A percentile compares a stretch with the other conserved stretches of the same genome.
phyloP scores from a whole-genome alignment of 2,113 vertebrate genomes.

The Crotalus helleri region DNA sequence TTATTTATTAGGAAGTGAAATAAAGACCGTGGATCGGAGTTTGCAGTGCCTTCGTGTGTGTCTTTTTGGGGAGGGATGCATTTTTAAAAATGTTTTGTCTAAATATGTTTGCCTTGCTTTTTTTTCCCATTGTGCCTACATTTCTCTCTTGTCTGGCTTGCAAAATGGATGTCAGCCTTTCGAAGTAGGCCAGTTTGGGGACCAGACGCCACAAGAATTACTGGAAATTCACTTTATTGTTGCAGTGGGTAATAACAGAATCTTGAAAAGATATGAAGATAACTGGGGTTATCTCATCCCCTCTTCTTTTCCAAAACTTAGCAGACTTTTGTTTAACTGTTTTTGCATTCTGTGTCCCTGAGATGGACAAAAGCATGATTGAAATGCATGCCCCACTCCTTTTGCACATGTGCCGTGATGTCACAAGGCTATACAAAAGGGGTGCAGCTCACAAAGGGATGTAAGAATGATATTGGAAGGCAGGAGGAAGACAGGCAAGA shows the following conservation, averaged over 20 bases:
- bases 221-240: neutral
- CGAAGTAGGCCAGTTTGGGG: no score
- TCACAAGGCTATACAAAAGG: neutral
- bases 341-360: neutral
- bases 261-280: neutral
- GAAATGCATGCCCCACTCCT: neutral
- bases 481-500: neutral
- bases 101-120: neutral
- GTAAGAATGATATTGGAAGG: neutral
- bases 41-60: neutral
- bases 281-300: neutral
- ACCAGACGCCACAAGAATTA: neutral
- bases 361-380: neutral
- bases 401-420: neutral
- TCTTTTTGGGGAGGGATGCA: neutral
- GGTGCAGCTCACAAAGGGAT: neutral
- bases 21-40: constrained; percentile 25
- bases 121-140: neutral
- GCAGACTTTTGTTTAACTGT: neutral
- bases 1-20: constrained; percentile 28
- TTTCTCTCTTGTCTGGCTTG: neutral
- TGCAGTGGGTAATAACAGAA: neutral
- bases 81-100: neutral
- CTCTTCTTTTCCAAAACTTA: neutral
- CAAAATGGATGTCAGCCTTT: neutral